Conservation (phyloP, 2,888 invertebrate species). For the Hanleya hanleyi region DNA sequence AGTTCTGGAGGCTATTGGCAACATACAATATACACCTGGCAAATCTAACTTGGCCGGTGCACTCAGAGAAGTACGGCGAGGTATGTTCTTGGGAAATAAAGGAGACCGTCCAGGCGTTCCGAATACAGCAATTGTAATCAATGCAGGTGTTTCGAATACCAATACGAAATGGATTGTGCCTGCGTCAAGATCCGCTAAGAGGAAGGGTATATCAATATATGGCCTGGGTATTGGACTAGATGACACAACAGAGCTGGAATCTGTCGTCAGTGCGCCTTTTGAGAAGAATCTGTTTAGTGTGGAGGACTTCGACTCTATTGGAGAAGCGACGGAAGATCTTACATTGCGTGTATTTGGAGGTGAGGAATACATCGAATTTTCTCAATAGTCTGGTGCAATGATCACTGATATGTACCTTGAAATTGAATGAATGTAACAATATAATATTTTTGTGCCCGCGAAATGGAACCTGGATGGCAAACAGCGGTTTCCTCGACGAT, state of each 20-base stretch:
- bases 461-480: no score
- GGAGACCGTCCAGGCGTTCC: neutral
- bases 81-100: neutral
- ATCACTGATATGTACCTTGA: no score
- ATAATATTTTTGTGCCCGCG: no score
- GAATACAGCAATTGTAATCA: neutral
- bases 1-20: constrained; percentile 1
- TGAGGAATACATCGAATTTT: no score
- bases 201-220: neutral
- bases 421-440: no score
- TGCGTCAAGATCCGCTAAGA: constrained; percentile 18
- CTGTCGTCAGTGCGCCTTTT: constrained; percentile 34
- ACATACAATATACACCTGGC: neutral
- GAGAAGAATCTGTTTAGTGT: constrained; percentile 27
- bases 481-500: no score
- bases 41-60: neutral
- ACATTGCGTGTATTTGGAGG: constrained; percentile 36
- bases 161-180: constrained; percentile 27
- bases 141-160: constrained; percentile 30
- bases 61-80: neutral
- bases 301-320: constrained; percentile 36
- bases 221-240: neutral
- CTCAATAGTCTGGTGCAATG: no score
- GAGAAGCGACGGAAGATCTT: constrained; percentile 18
- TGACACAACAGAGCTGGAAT: constrained; percentile 29